A percentile compares a stretch with the other conserved stretches of the same genome.
These are phyloP conservation scores for Melanerpes aurifrons DNA, from an alignment of 2,113 vertebrate genomes.

Conservation along the genomic window DNA sequence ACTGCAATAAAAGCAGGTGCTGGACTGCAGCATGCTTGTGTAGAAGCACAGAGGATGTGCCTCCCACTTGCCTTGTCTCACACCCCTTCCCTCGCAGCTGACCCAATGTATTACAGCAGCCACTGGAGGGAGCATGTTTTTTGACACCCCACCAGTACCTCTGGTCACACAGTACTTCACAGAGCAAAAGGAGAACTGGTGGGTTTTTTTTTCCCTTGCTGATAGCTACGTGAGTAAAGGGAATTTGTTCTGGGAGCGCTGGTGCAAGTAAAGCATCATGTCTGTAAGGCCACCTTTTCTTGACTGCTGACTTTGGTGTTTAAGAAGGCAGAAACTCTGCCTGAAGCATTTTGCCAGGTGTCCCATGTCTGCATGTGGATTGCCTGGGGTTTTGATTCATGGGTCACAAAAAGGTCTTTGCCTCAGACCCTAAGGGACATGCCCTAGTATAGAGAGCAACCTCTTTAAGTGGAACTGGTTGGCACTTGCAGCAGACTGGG, in stretches of 20 bases:
- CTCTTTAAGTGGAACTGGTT: neutral
- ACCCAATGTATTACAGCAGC: accelerated
- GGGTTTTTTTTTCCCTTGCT: neutral
- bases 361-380: neutral
- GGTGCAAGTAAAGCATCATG: neutral
- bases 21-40: neutral
- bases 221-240: neutral
- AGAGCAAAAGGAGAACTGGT: neutral
- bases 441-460: neutral
- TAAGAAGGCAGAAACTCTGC: neutral
- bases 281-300: neutral
- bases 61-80: neutral
- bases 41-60: neutral
- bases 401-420: neutral
- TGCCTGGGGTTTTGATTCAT: neutral
- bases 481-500: neutral
- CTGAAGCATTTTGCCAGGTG: neutral
- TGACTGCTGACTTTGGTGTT: neutral
- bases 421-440: neutral
- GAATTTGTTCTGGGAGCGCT: neutral
- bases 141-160: neutral
- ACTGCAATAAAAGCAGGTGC: neutral
- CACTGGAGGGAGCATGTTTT: neutral
- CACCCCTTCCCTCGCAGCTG: neutral
- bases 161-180: neutral